Percentiles rank a stretch among this genome's conserved stretches.
These are phyloP conservation scores for Oryzias woworae DNA, from an alignment of 2,113 vertebrate genomes.

Conservation along the genomic window DNA sequence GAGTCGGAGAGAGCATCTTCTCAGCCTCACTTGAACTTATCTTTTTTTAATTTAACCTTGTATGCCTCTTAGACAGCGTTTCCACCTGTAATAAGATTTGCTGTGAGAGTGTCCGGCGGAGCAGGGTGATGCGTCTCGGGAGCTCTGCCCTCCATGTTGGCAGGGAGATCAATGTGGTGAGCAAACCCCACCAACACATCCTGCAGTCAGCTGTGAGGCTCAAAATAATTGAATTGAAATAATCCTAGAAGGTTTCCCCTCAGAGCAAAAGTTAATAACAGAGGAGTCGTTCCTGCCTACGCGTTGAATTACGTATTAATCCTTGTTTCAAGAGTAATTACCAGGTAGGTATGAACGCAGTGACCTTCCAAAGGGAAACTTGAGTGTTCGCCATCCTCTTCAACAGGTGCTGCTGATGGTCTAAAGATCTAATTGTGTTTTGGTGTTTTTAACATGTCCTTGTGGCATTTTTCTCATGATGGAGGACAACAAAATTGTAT, in stretches of 20 bases:
- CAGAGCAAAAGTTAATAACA: constrained; percentile 82
- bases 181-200: constrained; percentile 81
- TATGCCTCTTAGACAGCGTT: constrained; percentile 29
- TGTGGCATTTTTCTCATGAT: too few relatives aligned
- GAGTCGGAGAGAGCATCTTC: constrained; percentile 29
- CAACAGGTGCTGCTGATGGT: constrained; percentile 20
- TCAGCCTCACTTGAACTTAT: constrained; percentile 31
- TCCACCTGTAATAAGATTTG: constrained; percentile 82
- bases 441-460: too few relatives aligned
- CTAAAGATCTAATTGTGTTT: too few relatives aligned
- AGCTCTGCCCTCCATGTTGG: constrained; percentile 84
- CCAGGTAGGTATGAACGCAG: constrained; percentile 67
- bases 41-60: constrained; percentile 55
- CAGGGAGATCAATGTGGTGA: constrained; percentile 87
- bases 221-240: constrained; percentile 84
- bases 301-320: constrained; percentile 83
- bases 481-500: too few relatives aligned
- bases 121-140: constrained; percentile 73
- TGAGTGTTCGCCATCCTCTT: constrained; percentile 26
- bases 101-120: constrained; percentile 57
- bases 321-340: constrained; percentile 88
- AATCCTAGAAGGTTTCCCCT: constrained; percentile 77
- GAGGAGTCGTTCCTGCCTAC: constrained; percentile 73
- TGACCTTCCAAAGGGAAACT: constrained; percentile 59
- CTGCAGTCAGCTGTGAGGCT: constrained; percentile 81